These are phyloP conservation scores for Cathartes aura DNA, from an alignment of 2,113 vertebrate species.

Conservation along the genomic window DNA sequence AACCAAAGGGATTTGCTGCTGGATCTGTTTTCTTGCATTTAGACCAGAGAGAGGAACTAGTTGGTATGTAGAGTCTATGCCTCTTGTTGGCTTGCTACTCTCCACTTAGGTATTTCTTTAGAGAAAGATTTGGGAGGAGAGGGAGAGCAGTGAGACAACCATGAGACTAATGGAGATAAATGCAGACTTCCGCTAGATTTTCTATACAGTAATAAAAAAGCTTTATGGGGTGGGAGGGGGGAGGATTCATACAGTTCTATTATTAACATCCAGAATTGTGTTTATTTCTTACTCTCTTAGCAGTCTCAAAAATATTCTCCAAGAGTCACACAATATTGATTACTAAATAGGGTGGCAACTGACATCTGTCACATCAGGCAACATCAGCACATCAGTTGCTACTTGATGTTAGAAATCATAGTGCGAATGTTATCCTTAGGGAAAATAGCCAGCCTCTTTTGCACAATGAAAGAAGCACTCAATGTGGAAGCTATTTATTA, in stretches of 20 bases:
- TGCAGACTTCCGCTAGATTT: not conserved
- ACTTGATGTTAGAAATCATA: not conserved
- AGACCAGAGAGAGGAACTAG: not conserved
- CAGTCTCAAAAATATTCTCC: not conserved
- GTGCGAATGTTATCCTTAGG: not conserved
- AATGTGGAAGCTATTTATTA: not conserved
- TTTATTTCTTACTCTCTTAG: not conserved
- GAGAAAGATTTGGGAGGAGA: not conserved
- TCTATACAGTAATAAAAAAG: not conserved
- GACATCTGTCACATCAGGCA: not conserved
- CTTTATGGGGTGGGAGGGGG: not conserved
- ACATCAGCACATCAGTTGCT: not conserved
- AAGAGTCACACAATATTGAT: not conserved
- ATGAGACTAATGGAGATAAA: not conserved
- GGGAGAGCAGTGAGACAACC: not conserved
- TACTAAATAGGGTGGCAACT: not conserved
- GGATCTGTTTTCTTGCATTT: not conserved
- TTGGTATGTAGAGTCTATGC: not conserved
- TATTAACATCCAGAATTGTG: not conserved
- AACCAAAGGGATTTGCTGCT: not conserved
- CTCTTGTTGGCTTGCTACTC: not conserved
- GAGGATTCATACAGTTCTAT: not conserved
- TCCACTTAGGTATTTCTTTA: not conserved
- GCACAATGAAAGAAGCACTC: not conserved
- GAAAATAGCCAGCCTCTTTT: not conserved